phyloP scores from a whole-genome alignment of 2,797 vertebrate genomes.

The Anolis apletophallus region DNA sequence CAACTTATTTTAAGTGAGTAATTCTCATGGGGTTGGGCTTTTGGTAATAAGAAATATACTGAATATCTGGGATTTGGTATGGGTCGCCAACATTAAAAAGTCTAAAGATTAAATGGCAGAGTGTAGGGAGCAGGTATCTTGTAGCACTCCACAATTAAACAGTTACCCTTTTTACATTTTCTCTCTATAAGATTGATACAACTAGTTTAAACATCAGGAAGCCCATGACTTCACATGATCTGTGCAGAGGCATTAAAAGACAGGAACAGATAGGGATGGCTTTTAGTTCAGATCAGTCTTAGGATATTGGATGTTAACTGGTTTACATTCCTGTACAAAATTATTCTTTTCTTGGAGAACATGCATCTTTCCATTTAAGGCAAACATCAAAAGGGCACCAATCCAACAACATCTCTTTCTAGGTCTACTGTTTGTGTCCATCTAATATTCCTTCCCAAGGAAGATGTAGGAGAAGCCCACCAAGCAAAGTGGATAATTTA shows the following conservation, averaged over 20 bases:
- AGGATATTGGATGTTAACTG: not conserved
- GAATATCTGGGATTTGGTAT: not conserved
- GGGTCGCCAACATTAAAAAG: not conserved
- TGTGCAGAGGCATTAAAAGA: not conserved
- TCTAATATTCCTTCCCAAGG: no score
- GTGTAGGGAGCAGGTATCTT: not conserved
- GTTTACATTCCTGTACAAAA: not conserved
- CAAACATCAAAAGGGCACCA: not conserved
- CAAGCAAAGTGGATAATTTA: no score
- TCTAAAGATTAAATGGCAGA: not conserved
- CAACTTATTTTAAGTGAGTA: not conserved
- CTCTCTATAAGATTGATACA: not conserved
- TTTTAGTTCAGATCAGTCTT: not conserved
- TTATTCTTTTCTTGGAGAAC: not conserved
- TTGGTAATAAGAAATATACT: conserved; percentile 9
- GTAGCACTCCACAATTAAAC: not conserved
- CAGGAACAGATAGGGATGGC: no score
- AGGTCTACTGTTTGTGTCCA: not conserved
- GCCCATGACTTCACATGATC: not conserved
- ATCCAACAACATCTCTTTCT: not conserved
- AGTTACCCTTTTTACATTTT: not conserved
- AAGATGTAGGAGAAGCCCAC: not conserved
- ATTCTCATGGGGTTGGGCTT: not conserved
- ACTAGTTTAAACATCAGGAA: not conserved
- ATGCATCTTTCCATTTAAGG: not conserved